Evolutionary conservation across 1,140 invertebrate genomes (phyloP).

Genomic region (Zaprionus africanus): DNA sequence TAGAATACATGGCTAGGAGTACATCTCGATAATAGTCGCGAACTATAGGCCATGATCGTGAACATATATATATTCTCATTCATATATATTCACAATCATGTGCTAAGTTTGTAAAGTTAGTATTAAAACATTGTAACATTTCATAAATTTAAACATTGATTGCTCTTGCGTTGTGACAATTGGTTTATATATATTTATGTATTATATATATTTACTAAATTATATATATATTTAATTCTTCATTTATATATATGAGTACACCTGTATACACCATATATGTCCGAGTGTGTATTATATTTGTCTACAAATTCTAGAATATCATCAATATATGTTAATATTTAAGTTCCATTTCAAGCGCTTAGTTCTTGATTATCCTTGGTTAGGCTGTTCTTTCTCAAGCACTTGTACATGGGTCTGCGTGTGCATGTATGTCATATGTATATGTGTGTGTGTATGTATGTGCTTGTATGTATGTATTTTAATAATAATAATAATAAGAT

Average conservation of each 20-base stretch:
- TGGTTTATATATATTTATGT: conserved; percentile 61
- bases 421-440: not conserved
- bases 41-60: conserved; percentile 22
- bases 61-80: conserved; percentile 16
- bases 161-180: conserved; percentile 80
- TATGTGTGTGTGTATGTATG: conserved; percentile 8
- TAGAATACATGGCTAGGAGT: conserved; percentile 50
- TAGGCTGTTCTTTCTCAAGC: conserved; percentile 10
- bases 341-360: conserved; percentile 26
- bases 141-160: conserved; percentile 81
- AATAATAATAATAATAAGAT: conserved; percentile 7
- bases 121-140: conserved; percentile 76
- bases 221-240: conserved; percentile 34
- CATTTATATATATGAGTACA: conserved; percentile 43
- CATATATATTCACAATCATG: conserved; percentile 31
- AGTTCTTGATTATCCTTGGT: conserved; percentile 57
- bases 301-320: conserved; percentile 22
- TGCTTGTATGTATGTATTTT: conserved; percentile 20
- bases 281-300: conserved; percentile 12
- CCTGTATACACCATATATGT: conserved; percentile 57
- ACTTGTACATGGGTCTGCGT: not conserved
- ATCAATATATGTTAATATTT: conserved; percentile 6
- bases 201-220: conserved; percentile 49
- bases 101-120: conserved; percentile 42
- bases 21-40: conserved; percentile 44